A percentile compares a stretch with the other conserved stretches of the same genome.
phyloP scores from a whole-genome alignment of 2,888 invertebrate genomes.

The Pseudolycoriella hygida region DNA sequence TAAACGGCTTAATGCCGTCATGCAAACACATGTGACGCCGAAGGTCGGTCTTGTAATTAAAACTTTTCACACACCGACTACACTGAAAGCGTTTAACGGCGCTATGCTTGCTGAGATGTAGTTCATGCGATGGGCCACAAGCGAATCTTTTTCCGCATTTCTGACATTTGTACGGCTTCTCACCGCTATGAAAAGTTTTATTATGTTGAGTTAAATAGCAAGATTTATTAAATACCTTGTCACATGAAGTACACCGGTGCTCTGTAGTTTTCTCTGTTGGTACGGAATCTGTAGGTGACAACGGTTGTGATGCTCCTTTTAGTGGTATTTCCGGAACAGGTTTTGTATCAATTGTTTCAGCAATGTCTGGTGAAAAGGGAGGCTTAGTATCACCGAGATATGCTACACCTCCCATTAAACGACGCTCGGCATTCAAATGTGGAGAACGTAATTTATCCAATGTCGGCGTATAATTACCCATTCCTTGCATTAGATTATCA shows the following conservation, averaged over 20 bases:
- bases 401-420: too few species aligned
- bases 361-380: too few species aligned
- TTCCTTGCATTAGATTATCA: neutral
- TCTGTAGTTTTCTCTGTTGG: slow-evolving; percentile 14
- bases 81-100: slow-evolving; percentile 79
- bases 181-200: slow-evolving; percentile 74
- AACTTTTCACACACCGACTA: slow-evolving; percentile 67
- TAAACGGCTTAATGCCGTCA: slow-evolving; percentile 69
- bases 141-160: slow-evolving; percentile 75
- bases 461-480: neutral
- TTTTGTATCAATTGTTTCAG: too few species aligned
- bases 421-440: neutral
- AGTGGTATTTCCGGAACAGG: too few species aligned
- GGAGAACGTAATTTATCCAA: too few species aligned
- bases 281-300: slow-evolving; percentile 16
- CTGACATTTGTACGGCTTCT: slow-evolving; percentile 69
- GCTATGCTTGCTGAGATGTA: slow-evolving; percentile 60
- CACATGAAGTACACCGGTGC: slow-evolving; percentile 65
- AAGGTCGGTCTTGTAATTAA: slow-evolving; percentile 80
- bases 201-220: slow-evolving; percentile 84
- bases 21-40: slow-evolving; percentile 74
- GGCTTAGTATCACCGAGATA: too few species aligned
- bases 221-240: slow-evolving; percentile 67
- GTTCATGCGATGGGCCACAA: slow-evolving; percentile 47
- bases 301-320: slow-evolving; percentile 7